Conservation (phyloP, 2,888 invertebrate genomes). For the Crioceris asparagi region DNA sequence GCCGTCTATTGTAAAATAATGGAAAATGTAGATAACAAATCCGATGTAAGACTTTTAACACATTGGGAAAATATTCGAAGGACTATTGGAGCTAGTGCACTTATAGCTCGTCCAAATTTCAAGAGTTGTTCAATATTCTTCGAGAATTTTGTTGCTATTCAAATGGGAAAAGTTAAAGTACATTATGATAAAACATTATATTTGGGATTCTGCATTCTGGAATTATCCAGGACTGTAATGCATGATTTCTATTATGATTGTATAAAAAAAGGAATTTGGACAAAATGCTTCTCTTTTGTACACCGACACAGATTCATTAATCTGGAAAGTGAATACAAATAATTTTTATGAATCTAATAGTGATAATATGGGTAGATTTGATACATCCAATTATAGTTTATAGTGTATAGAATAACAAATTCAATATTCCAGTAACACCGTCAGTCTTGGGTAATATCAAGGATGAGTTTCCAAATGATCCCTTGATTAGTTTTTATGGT, state of each 20-base stretch:
- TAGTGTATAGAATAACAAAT: neutral
- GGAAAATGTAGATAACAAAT: constrained; percentile 33
- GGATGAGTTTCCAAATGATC: constrained; percentile 9
- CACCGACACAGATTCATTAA: constrained; percentile 27
- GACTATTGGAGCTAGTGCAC: constrained; percentile 17
- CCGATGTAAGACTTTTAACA: constrained; percentile 28
- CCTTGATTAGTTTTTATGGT: constrained; percentile 9
- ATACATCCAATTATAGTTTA: constrained; percentile 25
- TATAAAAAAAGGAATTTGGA: constrained; percentile 4
- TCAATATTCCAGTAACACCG: constrained; percentile 3
- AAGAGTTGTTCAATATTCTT: constrained; percentile 26
- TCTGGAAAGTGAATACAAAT: constrained; percentile 25
- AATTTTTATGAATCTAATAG: constrained; percentile 30
- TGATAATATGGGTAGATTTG: constrained; percentile 23
- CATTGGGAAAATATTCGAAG: constrained; percentile 25
- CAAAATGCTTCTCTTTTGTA: constrained; percentile 10
- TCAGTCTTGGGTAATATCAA: constrained; percentile 8
- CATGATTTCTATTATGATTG: constrained; percentile 1
- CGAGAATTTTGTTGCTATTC: constrained; percentile 27
- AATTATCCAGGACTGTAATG: constrained; percentile 11
- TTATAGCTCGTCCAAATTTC: constrained; percentile 26
- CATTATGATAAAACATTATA: constrained; percentile 26
- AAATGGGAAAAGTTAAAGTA: constrained; percentile 18
- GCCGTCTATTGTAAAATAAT: constrained; percentile 33
- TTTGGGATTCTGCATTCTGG: constrained; percentile 24